Percentiles rank a stretch among this genome's conserved stretches.
Evolutionary conservation across 2,797 vertebrate genomes (phyloP).

Genomic region (Hydrocynus forskahlii): DNA sequence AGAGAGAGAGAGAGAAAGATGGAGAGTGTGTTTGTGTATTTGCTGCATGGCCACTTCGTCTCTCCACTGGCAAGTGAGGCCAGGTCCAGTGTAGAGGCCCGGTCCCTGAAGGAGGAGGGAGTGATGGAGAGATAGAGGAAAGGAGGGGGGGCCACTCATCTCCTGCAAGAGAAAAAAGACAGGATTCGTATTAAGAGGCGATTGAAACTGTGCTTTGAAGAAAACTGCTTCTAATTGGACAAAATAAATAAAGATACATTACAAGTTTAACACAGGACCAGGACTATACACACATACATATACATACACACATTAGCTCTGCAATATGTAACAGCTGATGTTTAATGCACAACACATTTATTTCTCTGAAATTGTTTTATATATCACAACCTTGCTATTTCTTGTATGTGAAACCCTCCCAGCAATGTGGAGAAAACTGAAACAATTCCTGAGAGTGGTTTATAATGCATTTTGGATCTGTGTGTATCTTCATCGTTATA

Average conservation of each 20-base stretch:
- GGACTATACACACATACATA: no score
- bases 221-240: background rate
- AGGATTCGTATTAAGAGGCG: constrained; percentile 27
- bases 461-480: no score
- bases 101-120: constrained; percentile 42
- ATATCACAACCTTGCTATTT: no score
- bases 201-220: constrained; percentile 18
- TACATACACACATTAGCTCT: no score
- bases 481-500: no score
- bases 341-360: no score
- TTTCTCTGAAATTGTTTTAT: no score
- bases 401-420: no score
- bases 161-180: constrained; percentile 49
- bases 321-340: no score
- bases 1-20: background rate
- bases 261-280: background rate
- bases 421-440: no score
- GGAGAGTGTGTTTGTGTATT: constrained; percentile 17
- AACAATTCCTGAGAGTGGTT: no score
- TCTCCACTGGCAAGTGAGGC: constrained; percentile 58
- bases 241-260: background rate
- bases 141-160: background rate
- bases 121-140: constrained; percentile 40
- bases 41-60: constrained; percentile 54
- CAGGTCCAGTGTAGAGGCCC: constrained; percentile 45